These are phyloP conservation scores for Clarias macrocephalus DNA, from an alignment of 2,113 vertebrate species.

Conservation along the genomic window DNA sequence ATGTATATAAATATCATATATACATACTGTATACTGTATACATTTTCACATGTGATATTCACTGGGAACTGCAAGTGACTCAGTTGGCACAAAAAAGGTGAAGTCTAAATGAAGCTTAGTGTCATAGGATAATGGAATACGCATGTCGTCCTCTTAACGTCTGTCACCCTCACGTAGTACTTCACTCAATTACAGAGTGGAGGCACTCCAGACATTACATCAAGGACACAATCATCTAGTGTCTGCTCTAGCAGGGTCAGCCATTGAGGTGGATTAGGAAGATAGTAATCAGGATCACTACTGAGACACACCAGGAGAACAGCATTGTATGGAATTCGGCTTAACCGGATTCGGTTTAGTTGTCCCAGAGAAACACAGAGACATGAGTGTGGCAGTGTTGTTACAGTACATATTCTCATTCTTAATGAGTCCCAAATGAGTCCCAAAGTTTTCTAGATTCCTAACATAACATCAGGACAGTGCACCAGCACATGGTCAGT, in stretches of 20 bases:
- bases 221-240: slow-evolving; percentile 58
- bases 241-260: slow-evolving; percentile 52
- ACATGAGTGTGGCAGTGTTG: not conserved
- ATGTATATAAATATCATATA: too few species aligned
- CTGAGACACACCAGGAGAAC: slow-evolving; percentile 32
- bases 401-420: not conserved
- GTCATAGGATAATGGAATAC: slow-evolving; percentile 26
- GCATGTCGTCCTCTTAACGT: slow-evolving; percentile 39
- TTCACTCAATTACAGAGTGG: slow-evolving; percentile 54
- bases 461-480: not conserved
- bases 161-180: slow-evolving; percentile 41
- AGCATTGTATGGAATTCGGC: slow-evolving; percentile 13
- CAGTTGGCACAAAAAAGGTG: not conserved
- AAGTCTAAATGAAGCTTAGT: not conserved
- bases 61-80: not conserved
- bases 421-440: not conserved
- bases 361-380: not conserved
- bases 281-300: slow-evolving; percentile 43
- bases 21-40: not conserved
- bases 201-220: slow-evolving; percentile 54
- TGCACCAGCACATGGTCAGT: not conserved
- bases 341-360: slow-evolving; percentile 17
- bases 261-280: slow-evolving; percentile 46
- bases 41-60: not conserved
- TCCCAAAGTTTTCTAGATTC: not conserved